Conservation (phyloP, 1,140 invertebrate species). For the Rhagoletis pomonella region DNA sequence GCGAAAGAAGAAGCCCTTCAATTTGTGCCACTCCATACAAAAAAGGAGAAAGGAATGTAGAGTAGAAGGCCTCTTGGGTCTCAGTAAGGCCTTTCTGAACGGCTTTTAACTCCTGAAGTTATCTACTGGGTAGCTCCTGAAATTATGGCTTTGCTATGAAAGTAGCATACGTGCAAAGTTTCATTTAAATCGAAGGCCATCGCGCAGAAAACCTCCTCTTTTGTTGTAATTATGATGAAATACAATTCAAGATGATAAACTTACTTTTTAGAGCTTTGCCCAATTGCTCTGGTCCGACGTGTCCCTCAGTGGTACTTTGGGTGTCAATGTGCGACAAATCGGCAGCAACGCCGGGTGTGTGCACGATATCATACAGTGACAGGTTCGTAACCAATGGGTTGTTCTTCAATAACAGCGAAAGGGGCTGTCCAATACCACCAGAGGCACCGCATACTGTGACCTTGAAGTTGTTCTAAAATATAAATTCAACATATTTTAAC, state of each 20-base stretch:
- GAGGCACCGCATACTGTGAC: conserved; percentile 97
- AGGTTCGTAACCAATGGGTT: conserved; percentile 88
- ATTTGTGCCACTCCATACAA: no score
- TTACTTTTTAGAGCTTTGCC: conserved; percentile 77
- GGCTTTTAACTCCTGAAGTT: no score
- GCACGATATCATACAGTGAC: conserved; percentile 95
- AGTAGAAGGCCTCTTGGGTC: no score
- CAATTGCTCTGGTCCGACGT: conserved; percentile 84
- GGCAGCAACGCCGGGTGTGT: conserved; percentile 97
- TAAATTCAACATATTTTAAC: conserved; percentile 6
- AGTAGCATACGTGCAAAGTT: no score
- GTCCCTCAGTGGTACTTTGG: conserved; percentile 87
- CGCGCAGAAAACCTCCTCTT: no score
- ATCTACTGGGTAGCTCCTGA: no score
- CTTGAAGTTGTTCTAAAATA: conserved; percentile 78
- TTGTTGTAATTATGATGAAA: no score
- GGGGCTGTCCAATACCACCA: conserved; percentile 98
- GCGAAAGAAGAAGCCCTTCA: no score
- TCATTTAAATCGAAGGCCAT: no score
- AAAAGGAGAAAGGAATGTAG: no score
- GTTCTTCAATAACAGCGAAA: conserved; percentile 96
- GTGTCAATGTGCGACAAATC: conserved; percentile 99
- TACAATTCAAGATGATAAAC: conserved; percentile 54
- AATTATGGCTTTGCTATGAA: no score
- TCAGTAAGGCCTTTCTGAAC: no score